A percentile compares a stretch with the other conserved stretches of the same genome.
Conservation (phyloP, 2,113 vertebrate species). For the Leucopternis melanops region DNA sequence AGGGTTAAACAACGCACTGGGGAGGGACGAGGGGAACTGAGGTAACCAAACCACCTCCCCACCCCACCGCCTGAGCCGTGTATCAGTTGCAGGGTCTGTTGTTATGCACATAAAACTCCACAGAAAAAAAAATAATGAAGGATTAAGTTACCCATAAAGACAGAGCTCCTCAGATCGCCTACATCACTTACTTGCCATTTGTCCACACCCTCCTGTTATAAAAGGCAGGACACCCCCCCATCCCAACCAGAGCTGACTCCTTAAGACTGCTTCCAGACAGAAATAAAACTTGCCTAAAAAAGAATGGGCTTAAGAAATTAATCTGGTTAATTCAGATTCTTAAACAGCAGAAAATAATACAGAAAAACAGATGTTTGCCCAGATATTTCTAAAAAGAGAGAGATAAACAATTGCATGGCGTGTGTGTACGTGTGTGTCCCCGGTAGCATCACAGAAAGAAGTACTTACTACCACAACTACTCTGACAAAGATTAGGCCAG, state of each 20-base stretch:
- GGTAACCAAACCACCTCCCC: not conserved
- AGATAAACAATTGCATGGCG: rapidly evolving
- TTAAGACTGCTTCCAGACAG: not conserved
- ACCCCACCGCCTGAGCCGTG: rapidly evolving
- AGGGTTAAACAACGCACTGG: not conserved
- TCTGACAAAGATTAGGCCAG: not conserved
- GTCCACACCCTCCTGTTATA: not conserved
- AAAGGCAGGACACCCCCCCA: not conserved
- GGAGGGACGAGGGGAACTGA: not conserved
- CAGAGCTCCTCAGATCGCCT: not conserved
- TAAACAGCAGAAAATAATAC: not conserved
- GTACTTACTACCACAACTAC: not conserved
- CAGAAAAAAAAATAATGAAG: rapidly evolving
- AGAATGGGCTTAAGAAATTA: not conserved
- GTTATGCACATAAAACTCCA: not conserved
- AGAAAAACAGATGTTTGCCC: not conserved
- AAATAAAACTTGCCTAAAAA: not conserved
- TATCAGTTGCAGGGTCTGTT: not conserved
- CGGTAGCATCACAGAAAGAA: not conserved
- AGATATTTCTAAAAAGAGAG: not conserved
- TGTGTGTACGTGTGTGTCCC: rapidly evolving
- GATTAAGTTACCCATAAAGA: not conserved
- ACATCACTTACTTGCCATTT: not conserved
- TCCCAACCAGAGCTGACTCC: not conserved
- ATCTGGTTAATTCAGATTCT: not conserved